phyloP scores from a whole-genome alignment of 2,797 vertebrate species.

The Dromococcyx pavoninus region DNA sequence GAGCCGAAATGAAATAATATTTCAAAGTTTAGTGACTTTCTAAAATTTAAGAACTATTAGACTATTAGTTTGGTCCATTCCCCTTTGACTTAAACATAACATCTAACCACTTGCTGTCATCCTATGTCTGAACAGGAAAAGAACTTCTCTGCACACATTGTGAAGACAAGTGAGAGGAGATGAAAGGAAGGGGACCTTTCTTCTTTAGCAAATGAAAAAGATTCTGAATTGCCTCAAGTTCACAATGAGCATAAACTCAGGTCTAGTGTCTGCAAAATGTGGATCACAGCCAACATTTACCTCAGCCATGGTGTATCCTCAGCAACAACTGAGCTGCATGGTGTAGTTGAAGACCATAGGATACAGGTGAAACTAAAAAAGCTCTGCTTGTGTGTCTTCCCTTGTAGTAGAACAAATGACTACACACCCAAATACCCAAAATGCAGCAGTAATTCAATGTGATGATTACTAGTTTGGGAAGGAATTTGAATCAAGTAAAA shows the following conservation, averaged over 20 bases:
- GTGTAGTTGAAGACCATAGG: background rate
- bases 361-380: background rate
- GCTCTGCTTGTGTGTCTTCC: background rate
- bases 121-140: background rate
- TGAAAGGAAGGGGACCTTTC: background rate
- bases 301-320: background rate
- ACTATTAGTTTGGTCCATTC: background rate
- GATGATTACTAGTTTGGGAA: background rate
- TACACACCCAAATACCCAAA: background rate
- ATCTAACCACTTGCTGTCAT: background rate
- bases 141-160: background rate
- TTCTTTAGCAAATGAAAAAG: background rate
- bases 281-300: background rate
- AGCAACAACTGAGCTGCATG: background rate
- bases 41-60: background rate
- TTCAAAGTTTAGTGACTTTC: background rate
- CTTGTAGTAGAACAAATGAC: background rate
- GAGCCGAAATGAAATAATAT: background rate
- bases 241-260: background rate
- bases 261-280: background rate
- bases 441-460: background rate
- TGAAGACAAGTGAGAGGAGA: background rate
- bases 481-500: background rate
- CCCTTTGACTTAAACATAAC: background rate
- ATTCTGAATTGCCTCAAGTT: background rate